These are phyloP conservation scores for Trichonephila clavipes DNA, from an alignment of 1,140 invertebrate genomes.

Conservation along the genomic window DNA sequence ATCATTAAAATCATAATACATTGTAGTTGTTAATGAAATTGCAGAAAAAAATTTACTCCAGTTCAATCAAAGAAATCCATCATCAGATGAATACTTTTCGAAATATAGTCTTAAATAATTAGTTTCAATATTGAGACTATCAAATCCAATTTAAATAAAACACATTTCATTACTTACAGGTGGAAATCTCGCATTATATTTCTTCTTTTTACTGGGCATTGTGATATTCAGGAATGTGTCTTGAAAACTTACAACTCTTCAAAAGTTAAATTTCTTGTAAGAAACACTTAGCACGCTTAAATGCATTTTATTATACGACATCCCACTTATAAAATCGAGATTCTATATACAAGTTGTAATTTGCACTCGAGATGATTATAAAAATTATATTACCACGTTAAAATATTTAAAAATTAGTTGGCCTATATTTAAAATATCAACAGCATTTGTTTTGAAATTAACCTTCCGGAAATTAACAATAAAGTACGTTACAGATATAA, in stretches of 20 bases:
- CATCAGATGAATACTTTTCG: no score
- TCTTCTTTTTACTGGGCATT: constrained; percentile 98
- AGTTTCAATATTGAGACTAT: no score
- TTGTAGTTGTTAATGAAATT: not conserved
- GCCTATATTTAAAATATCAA: not conserved
- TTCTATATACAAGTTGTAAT: constrained; percentile 19
- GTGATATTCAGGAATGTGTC: constrained; percentile 77
- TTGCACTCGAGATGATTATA: not conserved
- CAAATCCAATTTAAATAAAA: not conserved
- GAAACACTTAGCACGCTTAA: constrained; percentile 60
- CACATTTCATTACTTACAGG: constrained; percentile 87
- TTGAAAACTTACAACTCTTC: constrained; percentile 2
- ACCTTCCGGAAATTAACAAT: constrained; percentile 7
- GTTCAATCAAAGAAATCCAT: no score
- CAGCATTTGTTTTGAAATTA: not conserved
- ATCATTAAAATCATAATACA: not conserved
- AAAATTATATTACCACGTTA: not conserved
- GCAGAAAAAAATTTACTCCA: no score
- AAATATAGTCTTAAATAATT: no score
- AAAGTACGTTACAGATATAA: constrained; percentile 50
- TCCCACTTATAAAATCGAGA: constrained; percentile 40
- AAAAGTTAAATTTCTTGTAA: not conserved
- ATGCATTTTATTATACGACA: constrained; percentile 58
- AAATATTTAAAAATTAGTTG: constrained; percentile 23
- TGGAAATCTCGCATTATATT: constrained; percentile 97